A percentile compares a stretch with the other conserved stretches of the same genome.
phyloP scores from a whole-genome alignment of 2,797 vertebrate genomes.

The Peromyscus melanophrys region DNA sequence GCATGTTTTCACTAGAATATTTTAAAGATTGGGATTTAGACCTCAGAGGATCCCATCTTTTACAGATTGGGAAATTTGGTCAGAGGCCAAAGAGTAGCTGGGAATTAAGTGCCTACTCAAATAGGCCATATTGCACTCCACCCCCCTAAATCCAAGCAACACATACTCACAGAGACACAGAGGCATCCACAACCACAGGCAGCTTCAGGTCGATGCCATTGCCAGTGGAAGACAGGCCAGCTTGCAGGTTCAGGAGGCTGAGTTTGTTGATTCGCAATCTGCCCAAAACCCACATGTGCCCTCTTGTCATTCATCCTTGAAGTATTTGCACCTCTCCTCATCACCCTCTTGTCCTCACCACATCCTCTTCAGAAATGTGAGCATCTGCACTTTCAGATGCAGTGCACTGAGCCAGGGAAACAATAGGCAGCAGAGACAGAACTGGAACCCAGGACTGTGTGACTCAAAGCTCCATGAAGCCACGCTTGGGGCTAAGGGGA shows the following conservation, averaged over 20 bases:
- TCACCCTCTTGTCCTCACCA: background rate
- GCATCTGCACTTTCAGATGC: background rate
- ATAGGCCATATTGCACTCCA: background rate
- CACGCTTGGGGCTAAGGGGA: too few species aligned
- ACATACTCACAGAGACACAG: background rate
- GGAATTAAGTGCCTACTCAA: background rate
- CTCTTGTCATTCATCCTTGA: background rate
- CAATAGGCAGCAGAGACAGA: background rate
- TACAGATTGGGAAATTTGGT: background rate
- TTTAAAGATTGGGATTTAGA: conserved; percentile 7
- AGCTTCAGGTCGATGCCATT: accelerated
- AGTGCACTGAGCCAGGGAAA: background rate
- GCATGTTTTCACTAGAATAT: background rate
- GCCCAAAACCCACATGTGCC: background rate
- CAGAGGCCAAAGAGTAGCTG: background rate
- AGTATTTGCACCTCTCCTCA: accelerated
- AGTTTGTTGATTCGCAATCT: background rate
- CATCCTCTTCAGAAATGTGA: background rate
- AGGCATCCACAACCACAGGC: accelerated
- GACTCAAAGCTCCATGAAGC: background rate
- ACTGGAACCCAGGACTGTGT: background rate
- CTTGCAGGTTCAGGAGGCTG: accelerated
- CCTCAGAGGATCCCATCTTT: background rate
- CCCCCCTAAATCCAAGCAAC: background rate
- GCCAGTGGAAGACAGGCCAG: accelerated